Evolutionary conservation across 2,113 vertebrate species (phyloP).

Genomic region (Pardalotus punctatus): DNA sequence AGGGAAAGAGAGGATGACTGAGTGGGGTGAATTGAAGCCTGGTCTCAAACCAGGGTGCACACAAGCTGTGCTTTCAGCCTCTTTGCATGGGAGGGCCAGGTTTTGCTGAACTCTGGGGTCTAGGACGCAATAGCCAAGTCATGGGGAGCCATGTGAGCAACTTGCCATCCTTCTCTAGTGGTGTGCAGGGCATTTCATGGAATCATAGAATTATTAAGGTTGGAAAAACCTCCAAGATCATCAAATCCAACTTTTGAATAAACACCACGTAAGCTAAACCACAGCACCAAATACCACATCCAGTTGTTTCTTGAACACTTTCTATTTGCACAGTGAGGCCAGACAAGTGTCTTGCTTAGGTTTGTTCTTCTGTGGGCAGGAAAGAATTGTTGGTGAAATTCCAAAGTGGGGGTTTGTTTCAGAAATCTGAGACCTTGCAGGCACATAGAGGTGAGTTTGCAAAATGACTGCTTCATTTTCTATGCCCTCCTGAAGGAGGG

Average conservation of each 20-base stretch:
- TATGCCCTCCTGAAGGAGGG: neutral
- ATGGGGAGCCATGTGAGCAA: neutral
- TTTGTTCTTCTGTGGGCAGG: neutral
- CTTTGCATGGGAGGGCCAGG: neutral
- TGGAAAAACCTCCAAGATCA: neutral
- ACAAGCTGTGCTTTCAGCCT: neutral
- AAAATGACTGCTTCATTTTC: neutral
- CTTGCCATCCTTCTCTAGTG: neutral
- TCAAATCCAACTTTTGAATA: neutral
- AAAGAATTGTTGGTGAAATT: neutral
- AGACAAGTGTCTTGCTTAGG: neutral
- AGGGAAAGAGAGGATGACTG: neutral
- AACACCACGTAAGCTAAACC: neutral
- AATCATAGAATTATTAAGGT: neutral
- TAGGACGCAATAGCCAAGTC: neutral
- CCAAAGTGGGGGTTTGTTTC: neutral
- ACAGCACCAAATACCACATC: neutral
- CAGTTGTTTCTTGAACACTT: neutral
- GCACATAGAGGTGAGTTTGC: neutral
- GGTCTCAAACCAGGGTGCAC: neutral
- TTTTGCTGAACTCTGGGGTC: neutral
- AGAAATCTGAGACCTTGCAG: neutral
- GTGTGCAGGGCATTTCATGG: neutral
- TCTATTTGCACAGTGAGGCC: accelerated
- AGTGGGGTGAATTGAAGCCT: neutral